A percentile compares a stretch with the other conserved stretches of the same genome.
phyloP scores from a whole-genome alignment of 1,140 invertebrate genomes.

The Kradibia gibbosae region DNA sequence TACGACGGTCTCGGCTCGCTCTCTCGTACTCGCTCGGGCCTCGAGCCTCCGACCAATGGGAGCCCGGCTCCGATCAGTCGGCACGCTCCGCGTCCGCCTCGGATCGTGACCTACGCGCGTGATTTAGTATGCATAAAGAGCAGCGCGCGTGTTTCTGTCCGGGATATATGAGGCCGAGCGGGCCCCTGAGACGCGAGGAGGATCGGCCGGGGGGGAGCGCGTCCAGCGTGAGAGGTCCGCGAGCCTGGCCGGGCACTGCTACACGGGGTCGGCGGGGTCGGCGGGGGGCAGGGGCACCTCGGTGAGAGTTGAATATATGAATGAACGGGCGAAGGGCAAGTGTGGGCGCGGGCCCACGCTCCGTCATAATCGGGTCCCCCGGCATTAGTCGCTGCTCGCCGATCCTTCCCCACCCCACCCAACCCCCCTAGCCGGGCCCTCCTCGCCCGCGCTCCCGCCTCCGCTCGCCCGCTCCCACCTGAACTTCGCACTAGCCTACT shows the following conservation, averaged over 20 bases:
- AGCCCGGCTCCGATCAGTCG: slow-evolving; percentile 5
- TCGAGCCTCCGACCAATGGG: slow-evolving; percentile 30
- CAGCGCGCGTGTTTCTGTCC: background rate
- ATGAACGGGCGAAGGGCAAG: slow-evolving; percentile 65
- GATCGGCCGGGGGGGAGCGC: background rate
- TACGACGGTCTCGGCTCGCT: background rate
- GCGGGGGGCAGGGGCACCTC: slow-evolving; percentile 12
- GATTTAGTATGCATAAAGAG: slow-evolving; percentile 45
- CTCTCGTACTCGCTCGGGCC: background rate
- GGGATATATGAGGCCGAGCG: background rate
- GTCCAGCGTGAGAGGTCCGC: too few species aligned
- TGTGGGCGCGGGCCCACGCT: slow-evolving; percentile 64
- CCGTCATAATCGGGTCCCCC: slow-evolving; percentile 66
- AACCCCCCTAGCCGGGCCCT: background rate
- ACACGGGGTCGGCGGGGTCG: background rate
- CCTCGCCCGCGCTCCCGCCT: background rate
- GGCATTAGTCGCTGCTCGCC: slow-evolving; percentile 58
- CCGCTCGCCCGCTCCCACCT: slow-evolving; percentile 11
- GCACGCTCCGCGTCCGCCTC: slow-evolving; percentile 29
- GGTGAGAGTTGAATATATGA: slow-evolving; percentile 55
- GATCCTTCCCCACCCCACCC: slow-evolving; percentile 50
- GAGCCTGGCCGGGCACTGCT: too few species aligned
- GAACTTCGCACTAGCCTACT: background rate
- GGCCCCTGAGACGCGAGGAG: too few species aligned
- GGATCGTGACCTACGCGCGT: slow-evolving; percentile 38